These are phyloP conservation scores for Anoura caudifer DNA, from an alignment of 2,113 vertebrate species.

Conservation along the genomic window DNA sequence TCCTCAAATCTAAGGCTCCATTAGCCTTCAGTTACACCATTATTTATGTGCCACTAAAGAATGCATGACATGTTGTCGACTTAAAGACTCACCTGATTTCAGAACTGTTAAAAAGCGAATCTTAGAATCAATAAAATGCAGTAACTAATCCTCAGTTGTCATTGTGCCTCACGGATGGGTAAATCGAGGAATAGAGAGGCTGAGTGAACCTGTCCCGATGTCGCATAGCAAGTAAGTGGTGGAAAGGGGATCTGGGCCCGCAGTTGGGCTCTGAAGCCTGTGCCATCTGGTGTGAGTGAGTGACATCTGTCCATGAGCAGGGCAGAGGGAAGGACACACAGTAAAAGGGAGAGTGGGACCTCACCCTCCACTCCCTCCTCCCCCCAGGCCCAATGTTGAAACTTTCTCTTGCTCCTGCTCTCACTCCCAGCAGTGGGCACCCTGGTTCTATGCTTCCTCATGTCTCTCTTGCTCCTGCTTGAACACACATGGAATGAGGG, in stretches of 20 bases:
- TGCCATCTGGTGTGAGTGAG: background rate
- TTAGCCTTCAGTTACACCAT: accelerated
- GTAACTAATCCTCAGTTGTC: background rate
- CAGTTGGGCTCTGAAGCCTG: background rate
- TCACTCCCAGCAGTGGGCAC: background rate
- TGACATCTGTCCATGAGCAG: background rate
- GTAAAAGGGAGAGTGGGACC: background rate
- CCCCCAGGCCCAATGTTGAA: background rate
- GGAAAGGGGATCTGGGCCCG: background rate
- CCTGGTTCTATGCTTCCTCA: background rate
- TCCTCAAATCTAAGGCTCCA: background rate
- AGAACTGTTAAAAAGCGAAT: background rate
- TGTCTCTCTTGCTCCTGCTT: background rate
- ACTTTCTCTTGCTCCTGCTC: background rate
- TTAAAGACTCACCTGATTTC: background rate
- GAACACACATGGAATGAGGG: background rate
- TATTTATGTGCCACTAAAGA: background rate
- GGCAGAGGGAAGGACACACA: background rate
- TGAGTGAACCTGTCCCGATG: background rate
- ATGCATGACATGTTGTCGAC: background rate
- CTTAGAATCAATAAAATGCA: background rate
- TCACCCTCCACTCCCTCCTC: background rate
- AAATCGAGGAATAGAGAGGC: background rate
- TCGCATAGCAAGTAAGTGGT: background rate
- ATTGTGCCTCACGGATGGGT: background rate